Evolutionary conservation across 2,888 invertebrate species (phyloP).

Genomic region (Caradrina clavipalpis): DNA sequence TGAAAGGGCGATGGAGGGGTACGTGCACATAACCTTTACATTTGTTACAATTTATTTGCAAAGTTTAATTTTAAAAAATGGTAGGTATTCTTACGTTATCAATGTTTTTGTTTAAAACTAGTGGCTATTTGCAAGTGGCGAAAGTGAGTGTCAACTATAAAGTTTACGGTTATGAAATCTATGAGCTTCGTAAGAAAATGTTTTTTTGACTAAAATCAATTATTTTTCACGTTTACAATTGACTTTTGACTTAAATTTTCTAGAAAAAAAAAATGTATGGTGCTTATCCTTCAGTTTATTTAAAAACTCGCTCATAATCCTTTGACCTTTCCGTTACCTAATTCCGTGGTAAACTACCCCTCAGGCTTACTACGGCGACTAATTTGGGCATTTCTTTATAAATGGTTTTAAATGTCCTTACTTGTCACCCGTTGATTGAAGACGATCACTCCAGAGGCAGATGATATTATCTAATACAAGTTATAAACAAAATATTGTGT

Average conservation of each 20-base stretch:
- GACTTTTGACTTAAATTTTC: not conserved
- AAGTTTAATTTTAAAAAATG: slow-evolving; percentile 24
- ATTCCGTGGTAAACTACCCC: not conserved
- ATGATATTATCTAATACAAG: not conserved
- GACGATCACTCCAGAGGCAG: no score
- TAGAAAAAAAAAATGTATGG: not conserved
- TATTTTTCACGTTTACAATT: not conserved
- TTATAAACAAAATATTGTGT: not conserved
- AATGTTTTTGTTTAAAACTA: slow-evolving; percentile 18
- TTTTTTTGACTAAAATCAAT: not conserved
- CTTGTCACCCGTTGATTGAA: not conserved
- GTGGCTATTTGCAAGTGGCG: slow-evolving; percentile 41
- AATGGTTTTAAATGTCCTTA: not conserved
- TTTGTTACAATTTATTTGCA: slow-evolving; percentile 29
- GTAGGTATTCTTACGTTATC: slow-evolving; percentile 13
- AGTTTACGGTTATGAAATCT: slow-evolving; percentile 1
- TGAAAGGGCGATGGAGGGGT: slow-evolving; percentile 62
- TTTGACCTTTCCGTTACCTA: slow-evolving; percentile 11
- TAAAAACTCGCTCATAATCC: not conserved
- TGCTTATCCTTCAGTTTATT: not conserved
- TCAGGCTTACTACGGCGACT: not conserved
- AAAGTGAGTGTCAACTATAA: slow-evolving; percentile 21
- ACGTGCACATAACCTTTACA: slow-evolving; percentile 50
- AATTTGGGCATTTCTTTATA: not conserved
- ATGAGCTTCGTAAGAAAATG: slow-evolving; percentile 1